A percentile compares a stretch with the other conserved stretches of the same genome.
These are phyloP conservation scores for Calliscelio sp. DNA, from an alignment of 2,888 invertebrate species.

Conservation along the genomic window DNA sequence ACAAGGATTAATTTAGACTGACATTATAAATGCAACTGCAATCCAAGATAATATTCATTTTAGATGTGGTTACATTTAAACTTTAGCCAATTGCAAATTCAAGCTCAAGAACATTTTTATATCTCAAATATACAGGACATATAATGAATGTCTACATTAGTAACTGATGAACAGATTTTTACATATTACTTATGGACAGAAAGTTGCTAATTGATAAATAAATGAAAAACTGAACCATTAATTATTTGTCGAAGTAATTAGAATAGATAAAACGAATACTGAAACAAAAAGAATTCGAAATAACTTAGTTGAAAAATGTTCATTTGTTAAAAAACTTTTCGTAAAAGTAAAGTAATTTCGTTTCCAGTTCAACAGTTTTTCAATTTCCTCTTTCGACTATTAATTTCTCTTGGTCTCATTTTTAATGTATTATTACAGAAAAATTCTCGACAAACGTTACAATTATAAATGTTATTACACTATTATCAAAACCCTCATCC, in stretches of 20 bases:
- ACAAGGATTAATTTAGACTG: no score
- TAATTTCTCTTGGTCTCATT: not conserved
- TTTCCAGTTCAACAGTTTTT: not conserved
- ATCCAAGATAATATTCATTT: no score
- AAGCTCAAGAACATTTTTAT: no score
- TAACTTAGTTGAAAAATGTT: not conserved
- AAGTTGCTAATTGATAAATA: no score
- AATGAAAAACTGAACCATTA: not conserved
- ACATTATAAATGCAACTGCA: no score
- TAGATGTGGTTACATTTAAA: no score
- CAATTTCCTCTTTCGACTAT: not conserved
- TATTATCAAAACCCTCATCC: slow-evolving; percentile 16
- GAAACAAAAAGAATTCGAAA: no score
- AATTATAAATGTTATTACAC: not conserved
- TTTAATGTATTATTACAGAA: slow-evolving; percentile 1
- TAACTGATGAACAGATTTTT: no score
- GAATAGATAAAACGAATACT: not conserved
- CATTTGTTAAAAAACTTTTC: not conserved
- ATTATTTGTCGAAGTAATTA: not conserved
- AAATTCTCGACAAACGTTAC: not conserved
- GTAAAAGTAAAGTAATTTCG: not conserved
- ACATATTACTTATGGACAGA: no score
- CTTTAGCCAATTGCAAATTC: no score
- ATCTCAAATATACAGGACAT: no score
- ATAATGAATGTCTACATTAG: no score